Evolutionary conservation across 2,113 vertebrate genomes (phyloP).

Genomic region (Scomber colias): DNA sequence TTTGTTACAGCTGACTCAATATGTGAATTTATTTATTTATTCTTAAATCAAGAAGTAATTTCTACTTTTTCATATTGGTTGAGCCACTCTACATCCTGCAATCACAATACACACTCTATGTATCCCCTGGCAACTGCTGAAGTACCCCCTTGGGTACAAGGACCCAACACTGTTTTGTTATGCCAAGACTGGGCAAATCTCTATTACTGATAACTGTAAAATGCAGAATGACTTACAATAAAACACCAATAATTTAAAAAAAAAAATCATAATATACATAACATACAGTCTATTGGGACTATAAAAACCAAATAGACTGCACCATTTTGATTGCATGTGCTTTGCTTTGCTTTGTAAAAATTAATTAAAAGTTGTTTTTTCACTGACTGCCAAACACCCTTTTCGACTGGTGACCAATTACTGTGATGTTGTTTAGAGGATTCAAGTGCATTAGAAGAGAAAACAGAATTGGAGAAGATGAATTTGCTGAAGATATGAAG

Average conservation of each 20-base stretch:
- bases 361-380: conserved; percentile 13
- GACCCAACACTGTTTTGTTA: neutral
- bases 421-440: neutral
- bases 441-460: conserved; percentile 20
- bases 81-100: no score
- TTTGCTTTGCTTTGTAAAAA: neutral
- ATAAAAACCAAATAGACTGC: neutral
- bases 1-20: no score
- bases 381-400: neutral
- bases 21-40: no score
- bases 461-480: neutral
- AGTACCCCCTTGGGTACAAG: no score
- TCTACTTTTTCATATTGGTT: no score
- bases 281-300: neutral
- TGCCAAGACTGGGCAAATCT: neutral
- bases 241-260: no score
- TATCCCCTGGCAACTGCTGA: no score
- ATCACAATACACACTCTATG: no score
- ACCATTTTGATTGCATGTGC: neutral
- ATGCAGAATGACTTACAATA: no score
- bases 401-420: conserved; percentile 45
- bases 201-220: no score
- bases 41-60: no score
- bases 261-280: no score
- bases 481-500: conserved; percentile 38